phyloP scores from a whole-genome alignment of 2,797 vertebrate genomes.

The Coilia nasus region DNA sequence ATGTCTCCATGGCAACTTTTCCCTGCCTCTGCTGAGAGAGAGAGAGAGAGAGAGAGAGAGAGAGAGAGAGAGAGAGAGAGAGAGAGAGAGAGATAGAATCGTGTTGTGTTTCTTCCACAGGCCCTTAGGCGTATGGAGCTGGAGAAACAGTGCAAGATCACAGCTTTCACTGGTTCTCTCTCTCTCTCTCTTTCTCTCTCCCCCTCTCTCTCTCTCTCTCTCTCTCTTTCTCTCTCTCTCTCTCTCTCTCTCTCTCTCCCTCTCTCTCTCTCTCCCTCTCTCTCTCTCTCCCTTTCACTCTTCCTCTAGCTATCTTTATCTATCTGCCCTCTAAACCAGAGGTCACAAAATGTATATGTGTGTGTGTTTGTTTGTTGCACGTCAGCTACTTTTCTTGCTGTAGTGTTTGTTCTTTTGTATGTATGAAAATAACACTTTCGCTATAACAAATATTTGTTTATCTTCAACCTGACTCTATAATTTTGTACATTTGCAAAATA shows the following conservation, averaged over 20 bases:
- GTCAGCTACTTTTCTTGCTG: background rate
- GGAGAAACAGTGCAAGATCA: background rate
- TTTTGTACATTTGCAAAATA: background rate
- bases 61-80: background rate
- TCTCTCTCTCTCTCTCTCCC: background rate
- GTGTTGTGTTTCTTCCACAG: background rate
- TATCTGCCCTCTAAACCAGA: background rate
- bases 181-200: background rate
- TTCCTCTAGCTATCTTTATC: background rate
- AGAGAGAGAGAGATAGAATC: background rate
- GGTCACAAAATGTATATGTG: background rate
- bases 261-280: background rate
- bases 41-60: background rate
- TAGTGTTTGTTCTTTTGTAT: conserved; percentile 37
- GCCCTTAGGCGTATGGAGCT: background rate
- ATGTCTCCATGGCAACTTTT: conserved; percentile 40
- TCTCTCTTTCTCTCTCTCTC: background rate
- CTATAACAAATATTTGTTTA: background rate
- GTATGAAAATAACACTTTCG: background rate
- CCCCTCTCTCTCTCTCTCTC: too few relatives aligned
- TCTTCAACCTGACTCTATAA: background rate
- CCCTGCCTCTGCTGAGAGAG: conserved; percentile 7
- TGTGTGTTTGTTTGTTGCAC: conserved; percentile 1
- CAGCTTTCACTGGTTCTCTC: conserved; percentile 29
- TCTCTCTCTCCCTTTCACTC: too few relatives aligned